A percentile compares a stretch with the other conserved stretches of the same genome.
These are phyloP conservation scores for Blastomussa wellsi DNA, from an alignment of 92 coral and sea anemone genomes.

Conservation along the genomic window DNA sequence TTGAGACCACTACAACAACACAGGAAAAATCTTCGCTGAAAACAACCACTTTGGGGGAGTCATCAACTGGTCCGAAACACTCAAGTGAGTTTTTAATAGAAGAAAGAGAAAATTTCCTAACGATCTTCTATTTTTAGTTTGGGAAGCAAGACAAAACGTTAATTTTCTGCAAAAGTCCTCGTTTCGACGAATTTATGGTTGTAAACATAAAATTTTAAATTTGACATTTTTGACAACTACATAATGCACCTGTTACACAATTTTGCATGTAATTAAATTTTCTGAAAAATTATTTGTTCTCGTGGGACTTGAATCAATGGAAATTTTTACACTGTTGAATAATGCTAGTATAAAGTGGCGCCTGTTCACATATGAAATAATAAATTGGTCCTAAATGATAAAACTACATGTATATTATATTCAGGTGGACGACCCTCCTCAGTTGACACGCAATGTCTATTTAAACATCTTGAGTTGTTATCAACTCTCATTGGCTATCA, in stretches of 20 bases:
- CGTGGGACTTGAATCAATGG: no score
- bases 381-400: no score
- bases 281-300: neutral
- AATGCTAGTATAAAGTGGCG: no score
- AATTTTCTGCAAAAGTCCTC: neutral
- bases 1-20: constrained; percentile 36
- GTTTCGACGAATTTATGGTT: neutral
- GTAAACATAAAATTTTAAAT: neutral
- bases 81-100: constrained; percentile 14
- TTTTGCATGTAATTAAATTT: neutral
- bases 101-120: neutral
- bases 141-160: neutral
- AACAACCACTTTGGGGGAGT: neutral
- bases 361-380: no score
- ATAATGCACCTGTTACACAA: neutral
- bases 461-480: no score
- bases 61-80: neutral
- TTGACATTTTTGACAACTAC: neutral
- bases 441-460: no score
- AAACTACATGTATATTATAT: no score
- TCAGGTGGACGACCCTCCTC: no score
- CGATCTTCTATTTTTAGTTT: neutral
- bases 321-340: no score
- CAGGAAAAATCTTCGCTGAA: neutral
- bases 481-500: no score